phyloP scores from a whole-genome alignment of 2,113 vertebrate genomes.

The Hymenochirus boettgeri region DNA sequence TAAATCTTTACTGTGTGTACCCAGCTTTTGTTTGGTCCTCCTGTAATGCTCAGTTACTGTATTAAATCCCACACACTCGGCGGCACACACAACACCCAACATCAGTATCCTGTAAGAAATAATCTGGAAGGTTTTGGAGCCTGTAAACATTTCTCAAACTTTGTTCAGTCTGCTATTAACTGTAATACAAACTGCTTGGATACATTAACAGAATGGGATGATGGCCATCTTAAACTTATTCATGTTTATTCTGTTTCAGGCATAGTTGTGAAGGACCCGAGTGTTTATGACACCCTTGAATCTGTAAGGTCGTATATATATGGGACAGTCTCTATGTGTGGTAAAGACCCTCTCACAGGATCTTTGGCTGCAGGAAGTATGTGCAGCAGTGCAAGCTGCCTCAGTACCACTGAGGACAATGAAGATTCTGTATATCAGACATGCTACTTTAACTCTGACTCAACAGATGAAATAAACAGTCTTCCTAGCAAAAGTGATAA shows the following conservation, averaged over 20 bases:
- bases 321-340: conserved; percentile 61
- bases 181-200: no score
- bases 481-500: conserved; percentile 51
- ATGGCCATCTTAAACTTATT: no score
- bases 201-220: no score
- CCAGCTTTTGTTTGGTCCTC: no score
- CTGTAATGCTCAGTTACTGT: no score
- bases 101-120: no score
- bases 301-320: conserved; percentile 77
- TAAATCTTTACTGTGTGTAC: no score
- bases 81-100: no score
- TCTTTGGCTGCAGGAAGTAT: conserved; percentile 57
- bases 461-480: conserved; percentile 27
- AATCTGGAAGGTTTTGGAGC: no score
- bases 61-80: no score
- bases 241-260: conserved; percentile 58
- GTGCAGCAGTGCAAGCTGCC: conserved; percentile 65
- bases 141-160: no score
- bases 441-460: conserved; percentile 66
- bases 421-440: conserved; percentile 86
- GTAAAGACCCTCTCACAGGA: conserved; percentile 64
- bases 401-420: conserved; percentile 63
- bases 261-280: conserved; percentile 84
- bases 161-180: no score
- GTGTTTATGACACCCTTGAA: conserved; percentile 87